Evolutionary conservation across 2,113 vertebrate species (phyloP).

Genomic region (Poeciliopsis retropinna): DNA sequence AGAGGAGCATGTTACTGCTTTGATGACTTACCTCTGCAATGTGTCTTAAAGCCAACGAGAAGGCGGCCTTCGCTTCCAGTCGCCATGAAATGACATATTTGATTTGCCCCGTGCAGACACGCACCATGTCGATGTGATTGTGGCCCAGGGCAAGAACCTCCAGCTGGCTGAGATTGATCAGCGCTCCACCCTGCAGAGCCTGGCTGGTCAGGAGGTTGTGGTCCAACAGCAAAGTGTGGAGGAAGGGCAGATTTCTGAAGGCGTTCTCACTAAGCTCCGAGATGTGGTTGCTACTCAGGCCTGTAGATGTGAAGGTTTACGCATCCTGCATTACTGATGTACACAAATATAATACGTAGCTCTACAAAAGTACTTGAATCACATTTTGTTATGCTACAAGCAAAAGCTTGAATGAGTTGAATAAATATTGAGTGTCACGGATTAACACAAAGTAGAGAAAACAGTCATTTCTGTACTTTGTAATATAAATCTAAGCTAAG

Average conservation of each 20-base stretch:
- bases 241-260: slow-evolving; percentile 73
- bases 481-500: not conserved
- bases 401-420: not conserved
- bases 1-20: not conserved
- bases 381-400: not conserved
- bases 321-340: not conserved
- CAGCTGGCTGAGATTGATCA: slow-evolving; percentile 74
- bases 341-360: no score
- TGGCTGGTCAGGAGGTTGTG: slow-evolving; percentile 80
- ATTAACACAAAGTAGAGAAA: not conserved
- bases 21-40: not conserved
- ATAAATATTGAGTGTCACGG: not conserved
- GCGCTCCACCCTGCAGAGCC: slow-evolving; percentile 71
- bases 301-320: slow-evolving; percentile 9
- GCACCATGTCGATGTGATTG: slow-evolving; percentile 69
- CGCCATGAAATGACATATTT: not conserved
- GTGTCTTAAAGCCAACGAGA: not conserved
- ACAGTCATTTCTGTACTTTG: not conserved
- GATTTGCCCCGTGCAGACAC: slow-evolving; percentile 2
- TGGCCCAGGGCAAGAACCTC: slow-evolving; percentile 77
- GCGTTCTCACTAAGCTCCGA: slow-evolving; percentile 63
- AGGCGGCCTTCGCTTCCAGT: not conserved
- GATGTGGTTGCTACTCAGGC: slow-evolving; percentile 81
- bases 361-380: no score
- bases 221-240: slow-evolving; percentile 78